Evolutionary conservation across 2,888 invertebrate genomes (phyloP).

Genomic region (Resseliella maxima): DNA sequence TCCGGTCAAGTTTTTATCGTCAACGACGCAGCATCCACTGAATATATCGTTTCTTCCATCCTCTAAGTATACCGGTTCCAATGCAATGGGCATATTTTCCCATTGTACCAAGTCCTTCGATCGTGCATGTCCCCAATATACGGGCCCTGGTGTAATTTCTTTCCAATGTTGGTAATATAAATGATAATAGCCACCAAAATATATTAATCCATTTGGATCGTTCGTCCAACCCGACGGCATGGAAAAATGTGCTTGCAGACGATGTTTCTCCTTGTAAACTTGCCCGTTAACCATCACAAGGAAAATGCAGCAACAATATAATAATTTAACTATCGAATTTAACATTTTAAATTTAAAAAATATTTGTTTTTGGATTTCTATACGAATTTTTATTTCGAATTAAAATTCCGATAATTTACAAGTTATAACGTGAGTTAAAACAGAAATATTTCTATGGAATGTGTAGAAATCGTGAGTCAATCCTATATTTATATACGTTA

Average conservation of each 20-base stretch:
- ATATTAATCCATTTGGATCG: slow-evolving; percentile 72
- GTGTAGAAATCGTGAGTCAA: no score
- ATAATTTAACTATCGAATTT: no score
- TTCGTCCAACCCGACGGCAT: slow-evolving; percentile 71
- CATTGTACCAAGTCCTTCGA: slow-evolving; percentile 69
- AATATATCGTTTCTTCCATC: slow-evolving; percentile 68
- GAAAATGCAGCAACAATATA: no score
- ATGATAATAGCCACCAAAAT: slow-evolving; percentile 69
- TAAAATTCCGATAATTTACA: no score
- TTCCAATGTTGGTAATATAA: slow-evolving; percentile 70
- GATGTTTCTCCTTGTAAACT: slow-evolving; percentile 8
- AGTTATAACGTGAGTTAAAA: no score
- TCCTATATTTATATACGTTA: no score
- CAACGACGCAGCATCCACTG: slow-evolving; percentile 69
- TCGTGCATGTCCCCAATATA: slow-evolving; percentile 70
- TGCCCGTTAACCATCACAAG: neutral
- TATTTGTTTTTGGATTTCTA: no score
- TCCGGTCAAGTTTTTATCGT: slow-evolving; percentile 66
- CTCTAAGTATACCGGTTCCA: no score
- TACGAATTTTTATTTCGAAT: no score
- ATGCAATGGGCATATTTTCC: slow-evolving; percentile 68
- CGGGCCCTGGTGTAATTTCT: slow-evolving; percentile 66
- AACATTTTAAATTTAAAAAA: no score
- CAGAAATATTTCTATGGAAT: no score
- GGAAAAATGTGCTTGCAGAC: slow-evolving; percentile 63